Percentiles rank a stretch among this genome's conserved stretches.
phyloP scores from a whole-genome alignment of 2,797 vertebrate species.

The Sphenopsis melanotis region DNA sequence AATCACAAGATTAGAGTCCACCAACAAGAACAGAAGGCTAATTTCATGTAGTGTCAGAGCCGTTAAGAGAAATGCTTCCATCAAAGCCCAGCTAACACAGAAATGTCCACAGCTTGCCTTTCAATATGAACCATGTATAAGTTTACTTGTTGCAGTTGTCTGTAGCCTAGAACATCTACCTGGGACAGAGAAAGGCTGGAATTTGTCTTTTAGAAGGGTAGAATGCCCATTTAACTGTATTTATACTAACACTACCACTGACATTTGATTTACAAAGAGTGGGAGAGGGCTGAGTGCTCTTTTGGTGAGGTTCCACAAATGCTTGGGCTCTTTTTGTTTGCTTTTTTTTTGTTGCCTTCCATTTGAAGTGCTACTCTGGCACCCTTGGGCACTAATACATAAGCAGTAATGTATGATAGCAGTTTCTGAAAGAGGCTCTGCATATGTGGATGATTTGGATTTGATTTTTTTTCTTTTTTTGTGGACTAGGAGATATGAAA shows the following conservation, averaged over 20 bases:
- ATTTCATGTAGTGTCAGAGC: not conserved
- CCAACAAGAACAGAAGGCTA: not conserved
- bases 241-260: not conserved
- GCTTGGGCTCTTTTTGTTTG: rapidly evolving
- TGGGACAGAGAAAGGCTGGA: not conserved
- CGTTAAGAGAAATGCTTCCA: not conserved
- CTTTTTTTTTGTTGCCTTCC: not conserved
- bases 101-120: not conserved
- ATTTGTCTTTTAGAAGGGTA: not conserved
- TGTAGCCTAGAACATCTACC: not conserved
- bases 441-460: not conserved
- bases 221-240: not conserved
- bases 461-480: not conserved
- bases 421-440: not conserved
- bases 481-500: not conserved
- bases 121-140: not conserved
- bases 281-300: not conserved
- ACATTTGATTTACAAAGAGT: not conserved
- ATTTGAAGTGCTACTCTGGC: not conserved
- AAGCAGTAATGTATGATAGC: not conserved
- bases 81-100: not conserved
- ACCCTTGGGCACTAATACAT: not conserved
- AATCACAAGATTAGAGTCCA: not conserved
- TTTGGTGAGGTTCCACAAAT: not conserved
- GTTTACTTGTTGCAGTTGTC: not conserved